Evolutionary conservation across 2,888 invertebrate genomes (phyloP), one percentile per base, ranked within the genome.

Genomic region (Bellardia bayeri): DNA sequence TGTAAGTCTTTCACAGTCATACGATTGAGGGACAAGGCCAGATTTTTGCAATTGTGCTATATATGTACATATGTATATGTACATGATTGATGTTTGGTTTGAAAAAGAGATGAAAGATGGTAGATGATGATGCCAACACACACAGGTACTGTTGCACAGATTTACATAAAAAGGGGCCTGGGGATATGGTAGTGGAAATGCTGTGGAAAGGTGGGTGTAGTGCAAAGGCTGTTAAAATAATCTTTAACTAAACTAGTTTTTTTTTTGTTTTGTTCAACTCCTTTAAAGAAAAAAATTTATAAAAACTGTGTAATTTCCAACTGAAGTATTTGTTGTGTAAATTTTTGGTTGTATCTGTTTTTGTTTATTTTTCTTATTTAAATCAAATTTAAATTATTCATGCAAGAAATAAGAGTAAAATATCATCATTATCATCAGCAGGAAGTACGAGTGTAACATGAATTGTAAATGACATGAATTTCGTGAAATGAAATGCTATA

Each of bases 21-120:
- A 30, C 54, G 49, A 75, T 54, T 80, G 75, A 76, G 79, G 71
- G 75, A 80, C 82, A 86, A 83, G 82, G 80, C 78, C 80, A 80
- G 56, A 80, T 83, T 75, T 86, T 74, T 79, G 33, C 64, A 79
- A 45, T 66, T 86, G 58, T 45, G 13, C 64, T 75, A 64, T 6
- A 23, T 23, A 23, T 23, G 23, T 23, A n/a, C n/a, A n/a, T n/a
- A 23, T 23, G 23, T 23, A 23, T 23, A 23, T 23, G 23, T 49
- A 79, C 66, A 86, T 83, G 76, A 83, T 76, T 83, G 66, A 80
- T 86, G 83, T 80, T 72, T 61, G 54, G 45, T 63, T 64, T 83
- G 54, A 40, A 54, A 64, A 78, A 71, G 54, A 71, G 63, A 78
- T 56, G 45, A 54, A 63, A 71, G 37, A 64, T 61, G 30, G 3